Evolutionary conservation across 2,888 invertebrate species (phyloP), one percentile per base, ranked within the genome.

Genomic region (Parnassius apollo): DNA sequence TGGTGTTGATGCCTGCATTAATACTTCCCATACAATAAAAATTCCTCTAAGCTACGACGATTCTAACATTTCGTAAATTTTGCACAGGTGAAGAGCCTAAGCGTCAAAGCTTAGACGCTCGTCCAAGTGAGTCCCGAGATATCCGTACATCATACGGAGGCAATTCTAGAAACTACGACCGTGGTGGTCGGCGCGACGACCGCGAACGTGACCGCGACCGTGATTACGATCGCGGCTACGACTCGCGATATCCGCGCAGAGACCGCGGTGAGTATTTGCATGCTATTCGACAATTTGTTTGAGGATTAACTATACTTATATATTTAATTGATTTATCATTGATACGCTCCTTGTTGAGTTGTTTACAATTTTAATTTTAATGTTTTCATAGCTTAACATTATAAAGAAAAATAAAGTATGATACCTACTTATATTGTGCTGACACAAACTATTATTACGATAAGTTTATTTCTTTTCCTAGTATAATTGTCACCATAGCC

Each of bases 211-310:
- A 90, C 80, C 92, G 93, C 78, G 93, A 93, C 73, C 88, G 93
- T 77, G 93, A 93, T 70, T 86, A 92, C 81, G 94, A 94, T 82
- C 88, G 94, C 81, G 85, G 87, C 76, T 86, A 92, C 81, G 91
- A 92, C 70, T 89, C 91, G 93, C 93, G 83, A 87, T 91, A 75
- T 83, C 88, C 82, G 86, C 75, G 85, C 87, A 88, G 88, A 76
- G 89, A 91, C 80, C 88, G 91, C 82, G 86, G 91, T 83, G 78
- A 80, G 77, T 77, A 13, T 9, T 45, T 22, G 10, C 49, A 35
- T 60, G 12, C 4, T n/a, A 48, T 48, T 48, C 35, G 35, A 35
- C 35, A 7, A 35, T 35, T 35, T 35, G 35, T 7, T 35, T 35
- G 7, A 35, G 35, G 35, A 46, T 46, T n/a, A 11, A 12, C 2